Evolutionary conservation across 2,888 invertebrate genomes (phyloP).

Genomic region (Ceratothoa steindachneri): DNA sequence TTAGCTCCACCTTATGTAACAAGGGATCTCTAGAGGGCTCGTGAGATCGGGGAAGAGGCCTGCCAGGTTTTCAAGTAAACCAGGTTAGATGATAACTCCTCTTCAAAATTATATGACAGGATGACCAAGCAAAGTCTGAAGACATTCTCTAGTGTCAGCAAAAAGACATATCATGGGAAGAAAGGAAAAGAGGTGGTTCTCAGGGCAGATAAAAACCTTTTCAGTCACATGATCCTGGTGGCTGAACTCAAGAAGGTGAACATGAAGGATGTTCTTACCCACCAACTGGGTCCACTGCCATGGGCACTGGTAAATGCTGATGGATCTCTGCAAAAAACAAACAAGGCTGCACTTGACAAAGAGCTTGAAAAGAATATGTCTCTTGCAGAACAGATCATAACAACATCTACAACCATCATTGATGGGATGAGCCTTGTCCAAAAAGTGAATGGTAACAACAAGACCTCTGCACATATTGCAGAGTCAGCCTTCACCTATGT

Average conservation of each 20-base stretch:
- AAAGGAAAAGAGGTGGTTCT: constrained; percentile 9
- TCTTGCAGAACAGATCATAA: neutral
- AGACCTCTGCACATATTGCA: constrained; percentile 10
- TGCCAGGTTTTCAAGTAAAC: too few relatives aligned
- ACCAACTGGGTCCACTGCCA: constrained; percentile 17
- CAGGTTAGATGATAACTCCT: too few relatives aligned
- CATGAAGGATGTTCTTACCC: constrained; percentile 16
- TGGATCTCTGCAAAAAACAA: constrained; percentile 9
- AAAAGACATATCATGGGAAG: too few relatives aligned
- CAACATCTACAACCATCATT: constrained; percentile 9
- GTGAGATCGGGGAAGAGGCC: too few relatives aligned
- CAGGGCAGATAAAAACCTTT: constrained; percentile 11
- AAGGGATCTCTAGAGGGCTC: too few relatives aligned
- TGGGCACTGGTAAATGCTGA: constrained; percentile 14
- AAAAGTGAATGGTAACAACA: constrained; percentile 19
- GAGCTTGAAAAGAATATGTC: constrained; percentile 20
- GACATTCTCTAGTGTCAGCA: too few relatives aligned
- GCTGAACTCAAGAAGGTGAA: constrained; percentile 1
- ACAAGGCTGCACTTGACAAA: constrained; percentile 19
- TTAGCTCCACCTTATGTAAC: too few relatives aligned
- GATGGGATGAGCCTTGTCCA: constrained; percentile 17
- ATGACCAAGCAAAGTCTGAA: too few relatives aligned
- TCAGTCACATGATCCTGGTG: constrained; percentile 15
- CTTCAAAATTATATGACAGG: too few relatives aligned
- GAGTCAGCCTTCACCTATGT: neutral